Base-by-base conservation (phyloP, 2,113 vertebrate genomes). In the Apistogramma diplotaenia region DNA sequence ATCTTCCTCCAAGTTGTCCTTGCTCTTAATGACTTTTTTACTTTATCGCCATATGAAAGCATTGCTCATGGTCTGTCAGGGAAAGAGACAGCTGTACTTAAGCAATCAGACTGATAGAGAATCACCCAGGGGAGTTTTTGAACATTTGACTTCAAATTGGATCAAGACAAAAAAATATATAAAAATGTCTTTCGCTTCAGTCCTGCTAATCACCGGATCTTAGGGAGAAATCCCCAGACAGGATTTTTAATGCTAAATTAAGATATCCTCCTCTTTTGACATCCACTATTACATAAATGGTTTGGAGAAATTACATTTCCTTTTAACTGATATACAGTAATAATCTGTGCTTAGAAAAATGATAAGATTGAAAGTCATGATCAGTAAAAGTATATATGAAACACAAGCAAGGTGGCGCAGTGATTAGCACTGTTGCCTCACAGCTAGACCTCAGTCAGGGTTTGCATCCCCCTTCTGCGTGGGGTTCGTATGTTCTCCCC, bases 121-220 rank as follows among this genome's bases (percentile, higher is more conserved):
- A 58, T 55, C 56, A 78, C 33, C 27, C 61, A 7, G 6, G 56
- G 78, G 60, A 86, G 43, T 25, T 57, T 46, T 53, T 25, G 40
- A 71, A 78, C 16, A 73, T 84, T 86, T 49, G 4, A 55, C 27
- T 62, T 59, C 54, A 78, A 84, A 86, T 71, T 78, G 76, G 54
- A 85, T 78, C n/a, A 61, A 78, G 65, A 61, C 55, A 76, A 60
- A 75, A 46, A 6, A 43, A 65, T 18, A 67, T 61, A 49, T 27
- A 55, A 74, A 60, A 79, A 67, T 70, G 59, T 61, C 5, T 71
- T 62, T 54, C 25, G 86, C 55, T 29, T 79, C 25, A n/a, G 33
- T 59, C n/a, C 72, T 7, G 29, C 27, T 65, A n/a, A 81, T 37
- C 16, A 37, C 5, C 49, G 65, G 13, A 76, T 61, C 21, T 19